Conservation (phyloP, 2,888 invertebrate genomes). For the Bhutanitis thaidina region DNA sequence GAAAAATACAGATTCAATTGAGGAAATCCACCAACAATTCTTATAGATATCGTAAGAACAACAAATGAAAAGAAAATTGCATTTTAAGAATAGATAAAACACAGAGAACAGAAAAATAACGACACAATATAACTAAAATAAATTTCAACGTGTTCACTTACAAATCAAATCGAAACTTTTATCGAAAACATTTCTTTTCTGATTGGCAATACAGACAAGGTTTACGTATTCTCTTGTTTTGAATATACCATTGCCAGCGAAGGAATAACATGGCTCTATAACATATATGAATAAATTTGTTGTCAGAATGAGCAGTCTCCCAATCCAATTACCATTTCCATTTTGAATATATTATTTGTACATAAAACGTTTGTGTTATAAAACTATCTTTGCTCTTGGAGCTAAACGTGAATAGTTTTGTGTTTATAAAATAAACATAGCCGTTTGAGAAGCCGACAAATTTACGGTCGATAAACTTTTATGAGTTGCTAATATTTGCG, state of each 20-base stretch:
- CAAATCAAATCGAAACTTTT: constrained; percentile 8
- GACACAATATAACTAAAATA: constrained; percentile 1
- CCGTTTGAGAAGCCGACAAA: constrained; percentile 12
- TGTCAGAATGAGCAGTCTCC: not conserved
- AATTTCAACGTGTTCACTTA: constrained; percentile 3
- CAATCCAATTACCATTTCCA: constrained; percentile 13
- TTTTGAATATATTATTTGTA: constrained; percentile 1
- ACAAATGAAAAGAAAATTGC: no score
- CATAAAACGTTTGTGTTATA: constrained; percentile 1
- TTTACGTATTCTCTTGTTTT: constrained; percentile 6
- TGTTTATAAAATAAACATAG: constrained; percentile 16
- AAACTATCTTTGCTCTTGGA: not conserved
- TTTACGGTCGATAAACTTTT: constrained; percentile 19
- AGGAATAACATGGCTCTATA: constrained; percentile 9
- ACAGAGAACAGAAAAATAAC: not conserved
- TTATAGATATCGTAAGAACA: no score
- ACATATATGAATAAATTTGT: constrained; percentile 14
- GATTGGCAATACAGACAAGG: constrained; percentile 13
- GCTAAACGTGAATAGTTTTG: constrained; percentile 7
- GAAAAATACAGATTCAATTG: no score
- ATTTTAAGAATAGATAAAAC: no score
- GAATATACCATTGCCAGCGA: constrained; percentile 1
- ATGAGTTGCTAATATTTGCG: constrained; percentile 16
- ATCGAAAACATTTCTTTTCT: constrained; percentile 14
- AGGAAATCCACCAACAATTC: no score